Evolutionary conservation across 2,113 vertebrate species (phyloP).

Genomic region (Numenius arquata): DNA sequence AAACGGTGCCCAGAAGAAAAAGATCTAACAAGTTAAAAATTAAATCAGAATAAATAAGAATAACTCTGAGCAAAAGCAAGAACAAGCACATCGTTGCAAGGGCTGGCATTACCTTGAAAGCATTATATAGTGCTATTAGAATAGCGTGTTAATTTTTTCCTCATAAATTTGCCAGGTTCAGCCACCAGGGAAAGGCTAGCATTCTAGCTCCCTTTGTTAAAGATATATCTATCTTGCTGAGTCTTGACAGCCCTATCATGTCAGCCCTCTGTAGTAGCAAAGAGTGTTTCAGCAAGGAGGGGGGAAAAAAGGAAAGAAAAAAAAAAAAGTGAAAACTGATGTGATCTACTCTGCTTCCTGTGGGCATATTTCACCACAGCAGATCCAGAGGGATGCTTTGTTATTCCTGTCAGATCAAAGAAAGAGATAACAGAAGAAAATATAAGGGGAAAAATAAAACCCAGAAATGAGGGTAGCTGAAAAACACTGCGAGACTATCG

Average conservation of each 20-base stretch:
- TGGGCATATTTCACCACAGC: conserved; percentile 62
- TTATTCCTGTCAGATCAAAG: conserved; percentile 70
- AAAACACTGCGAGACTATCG: conserved; percentile 10
- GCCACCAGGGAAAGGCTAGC: conserved; percentile 35
- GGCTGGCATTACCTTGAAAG: background rate
- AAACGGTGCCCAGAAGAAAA: background rate
- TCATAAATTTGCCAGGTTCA: conserved; percentile 49
- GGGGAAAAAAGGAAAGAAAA: background rate
- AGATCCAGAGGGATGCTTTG: conserved; percentile 65
- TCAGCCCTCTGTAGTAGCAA: conserved; percentile 68
- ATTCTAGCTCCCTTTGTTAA: conserved; percentile 60
- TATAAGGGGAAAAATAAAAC: conserved; percentile 46
- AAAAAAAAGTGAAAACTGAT: conserved; percentile 63
- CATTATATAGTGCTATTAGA: background rate
- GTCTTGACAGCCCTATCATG: conserved; percentile 71
- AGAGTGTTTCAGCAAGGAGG: conserved; percentile 58
- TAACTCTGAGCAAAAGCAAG: background rate
- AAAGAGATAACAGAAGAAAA: conserved; percentile 66
- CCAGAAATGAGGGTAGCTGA: conserved; percentile 42
- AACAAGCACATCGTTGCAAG: background rate
- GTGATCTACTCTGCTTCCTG: conserved; percentile 66
- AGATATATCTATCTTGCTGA: conserved; percentile 69
- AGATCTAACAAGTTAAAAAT: conserved; percentile 10
- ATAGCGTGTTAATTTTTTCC: conserved; percentile 39
- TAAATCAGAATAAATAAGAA: background rate